Evolutionary conservation across 2,797 vertebrate species (phyloP), one percentile per base, ranked within the genome.

Genomic region (Muraenolepis orangiensis): DNA sequence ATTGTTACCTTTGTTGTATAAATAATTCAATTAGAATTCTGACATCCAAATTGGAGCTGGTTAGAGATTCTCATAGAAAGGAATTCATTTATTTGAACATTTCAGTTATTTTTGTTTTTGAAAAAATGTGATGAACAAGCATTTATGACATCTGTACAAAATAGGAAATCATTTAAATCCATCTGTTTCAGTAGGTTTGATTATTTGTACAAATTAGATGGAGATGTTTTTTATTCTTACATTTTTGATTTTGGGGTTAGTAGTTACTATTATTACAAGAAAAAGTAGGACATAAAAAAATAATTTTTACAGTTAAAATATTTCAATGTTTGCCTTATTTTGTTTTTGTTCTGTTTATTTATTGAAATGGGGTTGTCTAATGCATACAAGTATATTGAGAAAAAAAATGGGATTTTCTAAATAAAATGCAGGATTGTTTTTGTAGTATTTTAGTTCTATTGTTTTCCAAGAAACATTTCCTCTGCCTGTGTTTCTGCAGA

Each of bases 391-490:
- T 57, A n/a, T 6, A 16, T 46, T 46, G 42, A 57, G 7, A 57
- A 57, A 57, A 20, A 20, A 6, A 57, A 51, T 20, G 13, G 13
- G 40, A 4, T 42, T 42, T 51, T 51, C 42, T 51, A 6, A 51
- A 18, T 46, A 51, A 57, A 57, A 23, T 57, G n/a, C 51, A 57
- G n/a, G 51, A 57, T 57, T 57, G 51, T 69, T 69, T 34, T 31
- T 29, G 28, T 69, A 34, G 68, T 69, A 69, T 69, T 32, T 69
- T 69, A 34, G 20, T 34, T 69, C 34, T 69, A 69, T 69, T 69
- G 34, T 12, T n/a, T 69, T 36, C 34, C n/a, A 29, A 32, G 30
- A 69, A 69, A 69, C 68, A 69, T 69, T 32, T 69, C 31, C n/a
- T 36, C 34, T 36, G n/a, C 31, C 34, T 20, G 68, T 36, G 34